Conservation (phyloP, 2,888 invertebrate genomes). For the Dorcus parallelipipedus region DNA sequence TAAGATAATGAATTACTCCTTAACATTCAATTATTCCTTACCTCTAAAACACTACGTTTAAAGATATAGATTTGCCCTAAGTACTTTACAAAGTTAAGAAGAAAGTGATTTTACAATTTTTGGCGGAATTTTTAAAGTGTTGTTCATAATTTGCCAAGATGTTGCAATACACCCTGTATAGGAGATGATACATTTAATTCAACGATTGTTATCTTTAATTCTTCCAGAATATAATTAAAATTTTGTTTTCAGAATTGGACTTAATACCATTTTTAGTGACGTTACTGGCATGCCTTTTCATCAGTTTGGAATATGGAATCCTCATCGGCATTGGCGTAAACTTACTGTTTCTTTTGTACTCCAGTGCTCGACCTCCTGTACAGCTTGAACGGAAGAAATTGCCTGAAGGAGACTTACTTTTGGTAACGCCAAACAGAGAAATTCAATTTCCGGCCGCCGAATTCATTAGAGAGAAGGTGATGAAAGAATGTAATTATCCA, state of each 20-base stretch:
- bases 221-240: background rate
- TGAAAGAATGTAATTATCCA: slow-evolving; percentile 37
- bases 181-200: background rate
- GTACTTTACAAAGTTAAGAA: too few species aligned
- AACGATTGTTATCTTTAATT: background rate
- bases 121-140: too few species aligned
- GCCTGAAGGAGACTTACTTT: slow-evolving; percentile 48
- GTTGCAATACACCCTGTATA: background rate
- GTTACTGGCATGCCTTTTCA: slow-evolving; percentile 55
- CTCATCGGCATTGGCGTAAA: slow-evolving; percentile 56
- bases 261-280: slow-evolving; percentile 57
- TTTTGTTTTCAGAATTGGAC: slow-evolving; percentile 53
- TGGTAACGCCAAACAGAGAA: slow-evolving; percentile 68
- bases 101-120: too few species aligned
- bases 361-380: slow-evolving; percentile 52
- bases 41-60: too few species aligned
- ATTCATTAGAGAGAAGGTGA: slow-evolving; percentile 57
- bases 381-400: slow-evolving; percentile 38
- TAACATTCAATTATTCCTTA: too few species aligned
- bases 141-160: too few species aligned
- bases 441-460: slow-evolving; percentile 81
- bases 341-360: slow-evolving; percentile 53
- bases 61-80: too few species aligned
- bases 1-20: too few species aligned
- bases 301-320: slow-evolving; percentile 66